Evolutionary conservation across 2,797 vertebrate genomes (phyloP).

Genomic region (Eulemur rubriventer): DNA sequence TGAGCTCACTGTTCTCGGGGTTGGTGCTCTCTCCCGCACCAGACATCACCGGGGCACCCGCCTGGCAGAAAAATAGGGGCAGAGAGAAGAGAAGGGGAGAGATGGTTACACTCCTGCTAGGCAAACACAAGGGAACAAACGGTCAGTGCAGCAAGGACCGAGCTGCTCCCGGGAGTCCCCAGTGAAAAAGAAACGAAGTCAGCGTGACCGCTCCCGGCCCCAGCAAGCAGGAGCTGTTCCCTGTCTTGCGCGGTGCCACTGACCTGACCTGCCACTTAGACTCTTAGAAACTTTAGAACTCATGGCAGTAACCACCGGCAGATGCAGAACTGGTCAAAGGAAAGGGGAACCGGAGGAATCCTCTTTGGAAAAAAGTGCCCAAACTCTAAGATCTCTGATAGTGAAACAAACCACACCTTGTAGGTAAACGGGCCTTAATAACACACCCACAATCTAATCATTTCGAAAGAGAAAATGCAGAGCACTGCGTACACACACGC

Average conservation of each 20-base stretch:
- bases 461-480: constrained; percentile 67
- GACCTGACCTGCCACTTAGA: neutral
- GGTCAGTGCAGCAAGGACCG: rapidly evolving
- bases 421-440: neutral
- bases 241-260: rapidly evolving
- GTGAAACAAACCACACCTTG: neutral
- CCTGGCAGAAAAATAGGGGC: constrained; percentile 82
- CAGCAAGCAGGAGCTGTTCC: neutral
- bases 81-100: neutral
- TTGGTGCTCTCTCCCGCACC: constrained; percentile 90
- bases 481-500: neutral
- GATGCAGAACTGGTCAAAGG: neutral
- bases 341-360: neutral
- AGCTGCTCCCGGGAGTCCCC: neutral
- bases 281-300: neutral
- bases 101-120: neutral
- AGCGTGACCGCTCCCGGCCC: neutral
- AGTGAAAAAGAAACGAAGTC: neutral
- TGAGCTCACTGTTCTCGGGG: constrained; percentile 90
- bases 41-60: constrained; percentile 92
- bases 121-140: neutral
- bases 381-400: neutral
- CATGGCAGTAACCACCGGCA: neutral
- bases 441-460: constrained; percentile 47
- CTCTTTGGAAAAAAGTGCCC: neutral